Evolutionary conservation across 2,888 invertebrate species (phyloP).

Genomic region (Stenichneumon culpator): DNA sequence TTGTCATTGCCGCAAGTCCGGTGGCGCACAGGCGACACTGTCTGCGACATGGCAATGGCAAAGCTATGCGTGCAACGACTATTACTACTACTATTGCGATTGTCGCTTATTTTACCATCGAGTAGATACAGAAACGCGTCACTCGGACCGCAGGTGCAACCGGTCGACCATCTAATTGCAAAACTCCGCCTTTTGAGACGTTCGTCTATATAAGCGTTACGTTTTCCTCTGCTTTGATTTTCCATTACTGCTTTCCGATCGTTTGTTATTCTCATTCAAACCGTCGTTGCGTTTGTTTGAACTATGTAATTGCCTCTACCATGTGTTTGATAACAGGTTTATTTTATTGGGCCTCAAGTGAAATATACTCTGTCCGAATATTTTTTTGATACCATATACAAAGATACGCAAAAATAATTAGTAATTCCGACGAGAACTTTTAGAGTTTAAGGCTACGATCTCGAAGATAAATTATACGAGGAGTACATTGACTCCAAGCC

Average conservation of each 20-base stretch:
- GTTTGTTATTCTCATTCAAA: conserved; percentile 40
- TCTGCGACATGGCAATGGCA: conserved; percentile 15
- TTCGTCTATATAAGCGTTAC: conserved; percentile 62
- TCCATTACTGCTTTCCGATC: conserved; percentile 19
- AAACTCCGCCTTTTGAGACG: conserved; percentile 76
- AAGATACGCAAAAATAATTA: not conserved
- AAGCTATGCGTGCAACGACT: conserved; percentile 25
- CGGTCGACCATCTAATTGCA: conserved; percentile 80
- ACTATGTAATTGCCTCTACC: conserved; percentile 57
- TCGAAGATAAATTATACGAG: not conserved
- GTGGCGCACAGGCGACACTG: conserved; percentile 28
- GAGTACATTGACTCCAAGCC: conserved; percentile 5
- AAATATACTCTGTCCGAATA: not conserved
- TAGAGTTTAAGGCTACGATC: not conserved
- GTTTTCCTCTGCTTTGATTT: conserved; percentile 29
- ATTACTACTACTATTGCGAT: not conserved
- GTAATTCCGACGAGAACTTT: not conserved
- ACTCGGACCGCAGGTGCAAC: conserved; percentile 77
- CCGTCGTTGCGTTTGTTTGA: conserved; percentile 55
- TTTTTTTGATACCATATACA: not conserved
- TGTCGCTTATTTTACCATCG: conserved; percentile 34
- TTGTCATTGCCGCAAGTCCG: conserved; percentile 29
- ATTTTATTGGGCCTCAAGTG: conserved; percentile 10
- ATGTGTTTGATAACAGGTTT: conserved; percentile 41
- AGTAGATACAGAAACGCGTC: conserved; percentile 46